Evolutionary conservation across 2,888 invertebrate genomes (phyloP), one percentile per base, ranked within the genome.

Genomic region (Cyclophora albipunctata): DNA sequence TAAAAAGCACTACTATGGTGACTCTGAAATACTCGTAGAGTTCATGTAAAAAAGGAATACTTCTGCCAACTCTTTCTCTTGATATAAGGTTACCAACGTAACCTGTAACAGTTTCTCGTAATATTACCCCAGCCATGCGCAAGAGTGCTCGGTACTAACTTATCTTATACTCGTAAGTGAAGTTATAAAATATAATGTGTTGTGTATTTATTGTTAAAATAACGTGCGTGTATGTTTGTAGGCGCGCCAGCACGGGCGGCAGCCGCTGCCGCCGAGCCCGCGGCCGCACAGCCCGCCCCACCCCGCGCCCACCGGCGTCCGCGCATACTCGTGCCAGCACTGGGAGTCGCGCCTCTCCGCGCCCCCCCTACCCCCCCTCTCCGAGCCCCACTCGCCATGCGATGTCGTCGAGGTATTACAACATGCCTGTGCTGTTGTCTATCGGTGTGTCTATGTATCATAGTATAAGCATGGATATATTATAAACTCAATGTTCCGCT

Each of bases 261-360:
- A 76, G 78, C 84, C 84, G 74, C 83, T 76, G 84, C 87, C 81
- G 89, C 79, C 75, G 84, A 89, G 83, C 80, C 87, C 78, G 89
- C 86, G 67, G 77, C 78, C 71, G 83, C 81, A 63, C 85, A 90
- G 80, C 73, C 87, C 87, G 72, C 69, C 87, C 79, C 81, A 90
- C 84, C 79, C 91, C 81, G 78, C 88, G 71, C 90, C 89, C 64
- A 84, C 78, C 81, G 90, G 86, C 81, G 90, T 90, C 78, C 90
- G 86, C 76, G 89, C 84, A 66, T 91, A 83, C 88, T 91, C 84
- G 77, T 91, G 84, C 88, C 90, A 84, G 80, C 91, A 88, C 75
- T 91, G 82, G 90, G 92, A 90, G 75, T 83, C 90, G 59, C 84
- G 89, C 57, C 90, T 88, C 72, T 84, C 72, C 71, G 90, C 84